A percentile compares a stretch with the other conserved stretches of the same genome.
These are phyloP conservation scores for Neopipo cinnamomea DNA, from an alignment of 2,113 vertebrate species.

Conservation along the genomic window DNA sequence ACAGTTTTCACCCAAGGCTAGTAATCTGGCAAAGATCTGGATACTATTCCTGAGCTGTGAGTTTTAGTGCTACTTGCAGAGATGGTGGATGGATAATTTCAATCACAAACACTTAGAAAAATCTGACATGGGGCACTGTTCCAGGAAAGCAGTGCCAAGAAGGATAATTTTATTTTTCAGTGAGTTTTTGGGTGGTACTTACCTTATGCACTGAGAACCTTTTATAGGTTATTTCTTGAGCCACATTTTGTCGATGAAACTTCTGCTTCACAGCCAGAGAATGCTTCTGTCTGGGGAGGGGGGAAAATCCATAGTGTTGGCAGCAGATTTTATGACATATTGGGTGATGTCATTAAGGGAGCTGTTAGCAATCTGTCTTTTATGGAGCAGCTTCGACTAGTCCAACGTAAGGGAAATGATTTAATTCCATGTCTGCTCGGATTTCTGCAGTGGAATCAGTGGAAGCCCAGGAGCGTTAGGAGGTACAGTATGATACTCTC, in stretches of 20 bases:
- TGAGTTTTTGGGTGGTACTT: constrained; percentile 33
- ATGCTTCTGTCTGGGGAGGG: background rate
- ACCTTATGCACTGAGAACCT: background rate
- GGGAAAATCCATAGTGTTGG: constrained; percentile 4
- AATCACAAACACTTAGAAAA: constrained; percentile 13
- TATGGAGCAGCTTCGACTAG: constrained; percentile 23
- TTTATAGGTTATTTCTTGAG: constrained; percentile 19
- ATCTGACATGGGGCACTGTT: background rate
- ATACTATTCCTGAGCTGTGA: background rate
- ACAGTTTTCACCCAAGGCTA: constrained; percentile 19
- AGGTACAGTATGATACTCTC: constrained; percentile 17
- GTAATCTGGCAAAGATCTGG: constrained; percentile 4
- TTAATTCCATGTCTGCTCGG: constrained; percentile 51
- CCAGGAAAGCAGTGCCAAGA: constrained; percentile 10
- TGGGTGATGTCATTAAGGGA: constrained; percentile 67
- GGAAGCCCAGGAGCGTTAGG: constrained; percentile 6
- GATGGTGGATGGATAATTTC: constrained; percentile 30
- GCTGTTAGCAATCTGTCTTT: constrained; percentile 64
- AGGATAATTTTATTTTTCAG: constrained; percentile 17
- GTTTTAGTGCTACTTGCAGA: constrained; percentile 14
- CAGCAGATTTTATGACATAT: constrained; percentile 63
- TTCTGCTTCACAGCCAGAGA: constrained; percentile 25
- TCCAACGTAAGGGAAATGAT: constrained; percentile 19
- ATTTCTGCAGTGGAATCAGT: constrained; percentile 43
- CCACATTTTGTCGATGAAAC: background rate